Evolutionary conservation across 2,797 vertebrate genomes (phyloP).

Genomic region (Malurus leucopterus): DNA sequence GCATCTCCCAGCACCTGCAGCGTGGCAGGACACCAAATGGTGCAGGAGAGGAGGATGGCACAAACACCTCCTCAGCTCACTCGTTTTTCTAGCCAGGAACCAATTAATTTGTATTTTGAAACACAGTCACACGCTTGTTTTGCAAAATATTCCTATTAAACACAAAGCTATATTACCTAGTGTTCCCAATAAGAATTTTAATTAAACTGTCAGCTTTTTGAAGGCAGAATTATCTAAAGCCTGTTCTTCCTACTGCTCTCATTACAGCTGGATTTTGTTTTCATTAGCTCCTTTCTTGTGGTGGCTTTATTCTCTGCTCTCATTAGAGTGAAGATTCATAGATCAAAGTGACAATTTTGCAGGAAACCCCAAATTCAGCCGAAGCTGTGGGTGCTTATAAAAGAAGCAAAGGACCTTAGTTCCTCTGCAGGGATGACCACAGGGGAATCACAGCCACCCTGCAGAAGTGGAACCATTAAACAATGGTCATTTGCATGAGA

Average conservation of each 20-base stretch:
- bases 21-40: not conserved
- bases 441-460: not conserved
- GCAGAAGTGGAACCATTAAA: not conserved
- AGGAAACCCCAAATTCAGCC: constrained; percentile 10
- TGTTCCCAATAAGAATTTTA: constrained; percentile 52
- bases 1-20: not conserved
- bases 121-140: constrained; percentile 19
- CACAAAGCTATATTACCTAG: constrained; percentile 28
- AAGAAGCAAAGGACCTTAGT: constrained; percentile 1
- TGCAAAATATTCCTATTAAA: constrained; percentile 40
- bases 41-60: not conserved
- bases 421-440: not conserved
- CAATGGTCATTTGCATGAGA: not conserved
- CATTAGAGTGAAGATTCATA: constrained; percentile 20
- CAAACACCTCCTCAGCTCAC: not conserved
- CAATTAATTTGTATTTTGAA: constrained; percentile 36
- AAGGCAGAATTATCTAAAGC: constrained; percentile 34
- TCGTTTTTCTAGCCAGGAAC: not conserved
- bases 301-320: constrained; percentile 41
- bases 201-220: constrained; percentile 64
- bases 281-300: constrained; percentile 51
- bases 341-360: constrained; percentile 46
- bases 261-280: constrained; percentile 59
- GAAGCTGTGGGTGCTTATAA: not conserved
- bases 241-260: constrained; percentile 21